Evolutionary conservation across 2,888 invertebrate species (phyloP), one percentile per base, ranked within the genome.

Genomic region (Acronicta leporina): DNA sequence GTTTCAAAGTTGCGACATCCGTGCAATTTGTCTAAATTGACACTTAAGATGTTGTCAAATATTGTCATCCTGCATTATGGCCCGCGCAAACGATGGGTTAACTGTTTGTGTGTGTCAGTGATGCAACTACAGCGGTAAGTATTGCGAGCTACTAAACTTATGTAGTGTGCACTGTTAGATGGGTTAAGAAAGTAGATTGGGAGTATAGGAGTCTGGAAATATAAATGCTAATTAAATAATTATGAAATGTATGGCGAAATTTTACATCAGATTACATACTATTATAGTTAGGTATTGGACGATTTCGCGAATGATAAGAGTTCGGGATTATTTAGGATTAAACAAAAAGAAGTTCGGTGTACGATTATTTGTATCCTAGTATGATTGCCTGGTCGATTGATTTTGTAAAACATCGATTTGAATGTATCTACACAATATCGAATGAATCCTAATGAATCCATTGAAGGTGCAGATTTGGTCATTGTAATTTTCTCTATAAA

Each of bases 1-100:
- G 42, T 65, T 62, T 55, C 66, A 73, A 63, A 42, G 54, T 58
- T 68, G 73, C 69, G 53, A 68, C 63, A 61, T 68, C 62, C 73
- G 58, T 56, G 70, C 70, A 65, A 70, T 65, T 69, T 70, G 55
- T 72, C 73, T 53, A 56, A 73, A 73, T 69, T 68, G 73, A 73
- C 62, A 73, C 69, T 73, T 56, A 27, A 73, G 55, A 50, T 67
- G 52, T 61, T 73, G 73, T 68, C 68, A 69, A 72, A 73, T 56
- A 73, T 45, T 73, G 49, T 67, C 68, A 61, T 73, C 68, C 73
- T 73, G 62, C 46, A 44, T 48, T 45, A 40, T 44, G 44, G 54
- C 25, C 11, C 33, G 45, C 16, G 14, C 47, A 66, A 55, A 72
- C 67, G 44, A 60, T 55, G 48, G 42, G 27, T 40, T 54, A 68